Percentiles rank a stretch among this genome's conserved stretches.
Evolutionary conservation across 2,113 vertebrate genomes (phyloP).

Genomic region (Zootoca vivipara): DNA sequence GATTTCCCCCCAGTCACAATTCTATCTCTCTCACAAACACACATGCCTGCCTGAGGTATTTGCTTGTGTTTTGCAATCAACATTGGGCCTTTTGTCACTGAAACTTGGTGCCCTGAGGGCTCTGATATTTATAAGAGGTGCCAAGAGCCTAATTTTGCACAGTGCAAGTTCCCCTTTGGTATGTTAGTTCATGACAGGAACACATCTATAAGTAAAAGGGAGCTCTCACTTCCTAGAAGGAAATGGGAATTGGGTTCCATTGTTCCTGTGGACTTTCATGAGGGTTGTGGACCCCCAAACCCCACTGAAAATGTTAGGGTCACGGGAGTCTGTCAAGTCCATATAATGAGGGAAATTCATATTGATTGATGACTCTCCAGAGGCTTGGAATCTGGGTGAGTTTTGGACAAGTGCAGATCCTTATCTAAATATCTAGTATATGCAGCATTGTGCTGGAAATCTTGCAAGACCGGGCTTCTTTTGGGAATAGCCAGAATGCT

Average conservation of each 20-base stretch:
- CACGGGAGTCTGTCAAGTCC: constrained; percentile 20
- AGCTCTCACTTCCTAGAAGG: neutral
- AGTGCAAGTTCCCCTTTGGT: constrained; percentile 14
- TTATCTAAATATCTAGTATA: constrained; percentile 23
- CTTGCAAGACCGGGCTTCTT: neutral
- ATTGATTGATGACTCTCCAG: constrained; percentile 39
- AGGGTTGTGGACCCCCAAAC: constrained; percentile 11
- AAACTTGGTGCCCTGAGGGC: neutral
- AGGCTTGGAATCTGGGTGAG: constrained; percentile 23
- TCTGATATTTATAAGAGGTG: constrained; percentile 21
- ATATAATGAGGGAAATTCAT: constrained; percentile 36
- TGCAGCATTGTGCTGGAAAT: neutral
- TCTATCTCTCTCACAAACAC: neutral
- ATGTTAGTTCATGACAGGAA: constrained; percentile 18
- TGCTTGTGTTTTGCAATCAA: neutral
- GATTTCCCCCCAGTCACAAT: neutral
- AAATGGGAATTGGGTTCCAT: neutral
- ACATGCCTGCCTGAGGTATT: neutral
- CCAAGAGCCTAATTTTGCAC: neutral
- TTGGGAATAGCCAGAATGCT: constrained; percentile 13
- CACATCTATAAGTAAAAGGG: neutral
- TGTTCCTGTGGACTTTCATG: neutral
- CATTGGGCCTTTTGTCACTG: neutral
- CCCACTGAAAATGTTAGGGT: constrained; percentile 30
- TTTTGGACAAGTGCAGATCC: constrained; percentile 16